phyloP scores from a whole-genome alignment of 2,113 vertebrate genomes.

The Mormyrus iriodes region DNA sequence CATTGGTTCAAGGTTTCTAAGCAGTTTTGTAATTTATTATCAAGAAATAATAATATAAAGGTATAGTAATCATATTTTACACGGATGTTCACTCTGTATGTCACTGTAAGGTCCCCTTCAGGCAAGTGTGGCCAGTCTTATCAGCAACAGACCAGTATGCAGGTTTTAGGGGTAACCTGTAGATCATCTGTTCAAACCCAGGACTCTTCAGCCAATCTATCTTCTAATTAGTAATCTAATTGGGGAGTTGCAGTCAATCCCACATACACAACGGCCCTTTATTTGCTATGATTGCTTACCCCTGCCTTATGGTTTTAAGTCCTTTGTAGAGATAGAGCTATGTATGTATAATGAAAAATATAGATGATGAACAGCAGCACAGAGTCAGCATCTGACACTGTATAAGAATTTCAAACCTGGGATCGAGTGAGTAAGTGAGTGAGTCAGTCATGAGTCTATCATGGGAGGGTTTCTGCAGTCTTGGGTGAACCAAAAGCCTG shows the following conservation, averaged over 20 bases:
- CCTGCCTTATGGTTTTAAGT: background rate
- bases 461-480: background rate
- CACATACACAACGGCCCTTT: background rate
- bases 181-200: background rate
- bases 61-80: background rate
- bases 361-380: background rate
- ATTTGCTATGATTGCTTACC: background rate
- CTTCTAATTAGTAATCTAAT: background rate
- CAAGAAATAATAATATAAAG: background rate
- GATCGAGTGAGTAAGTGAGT: background rate
- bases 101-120: background rate
- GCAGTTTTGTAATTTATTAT: background rate
- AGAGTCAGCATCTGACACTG: background rate
- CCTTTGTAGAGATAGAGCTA: background rate
- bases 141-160: background rate
- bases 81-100: background rate
- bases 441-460: background rate
- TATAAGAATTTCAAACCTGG: background rate
- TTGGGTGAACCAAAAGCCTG: background rate
- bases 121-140: background rate
- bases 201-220: background rate
- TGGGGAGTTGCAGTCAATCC: background rate
- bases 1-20: background rate
- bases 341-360: background rate
- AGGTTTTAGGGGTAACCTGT: background rate